Evolutionary conservation across 2,888 invertebrate species (phyloP).

Genomic region (Nipponacmea schrenckii): DNA sequence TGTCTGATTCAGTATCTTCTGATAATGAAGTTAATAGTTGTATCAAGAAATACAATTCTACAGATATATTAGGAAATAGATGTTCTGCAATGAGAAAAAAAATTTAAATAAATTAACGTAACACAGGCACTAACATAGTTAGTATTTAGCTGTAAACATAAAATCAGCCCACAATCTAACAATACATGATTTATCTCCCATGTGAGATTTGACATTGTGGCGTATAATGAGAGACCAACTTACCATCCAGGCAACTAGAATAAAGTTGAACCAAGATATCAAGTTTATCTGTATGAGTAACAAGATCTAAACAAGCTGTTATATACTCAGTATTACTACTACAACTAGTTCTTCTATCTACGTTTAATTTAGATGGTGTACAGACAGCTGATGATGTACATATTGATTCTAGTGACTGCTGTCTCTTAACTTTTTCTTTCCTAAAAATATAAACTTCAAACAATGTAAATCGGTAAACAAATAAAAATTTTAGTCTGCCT

Average conservation of each 20-base stretch:
- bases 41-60: slow-evolving; percentile 78
- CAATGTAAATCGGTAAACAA: no score
- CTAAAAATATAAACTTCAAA: slow-evolving; percentile 24
- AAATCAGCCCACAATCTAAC: no score
- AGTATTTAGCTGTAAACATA: no score
- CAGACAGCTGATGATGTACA: neutral
- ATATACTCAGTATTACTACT: slow-evolving; percentile 9
- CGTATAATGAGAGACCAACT: slow-evolving; percentile 40
- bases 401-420: slow-evolving; percentile 9
- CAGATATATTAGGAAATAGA: slow-evolving; percentile 75
- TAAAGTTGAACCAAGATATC: slow-evolving; percentile 74
- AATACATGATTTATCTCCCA: no score
- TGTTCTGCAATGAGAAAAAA: slow-evolving; percentile 39
- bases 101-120: no score
- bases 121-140: no score
- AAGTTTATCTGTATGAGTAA: slow-evolving; percentile 72
- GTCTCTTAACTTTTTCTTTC: slow-evolving; percentile 35
- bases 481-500: no score
- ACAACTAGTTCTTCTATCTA: slow-evolving; percentile 40
- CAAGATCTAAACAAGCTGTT: slow-evolving; percentile 49
- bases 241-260: slow-evolving; percentile 73
- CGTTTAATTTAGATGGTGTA: slow-evolving; percentile 42
- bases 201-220: no score
- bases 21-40: slow-evolving; percentile 72
- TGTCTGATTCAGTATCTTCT: slow-evolving; percentile 35